These are phyloP conservation scores for Orientallactaga bullata DNA, from an alignment of 2,113 vertebrate species.

Conservation along the genomic window DNA sequence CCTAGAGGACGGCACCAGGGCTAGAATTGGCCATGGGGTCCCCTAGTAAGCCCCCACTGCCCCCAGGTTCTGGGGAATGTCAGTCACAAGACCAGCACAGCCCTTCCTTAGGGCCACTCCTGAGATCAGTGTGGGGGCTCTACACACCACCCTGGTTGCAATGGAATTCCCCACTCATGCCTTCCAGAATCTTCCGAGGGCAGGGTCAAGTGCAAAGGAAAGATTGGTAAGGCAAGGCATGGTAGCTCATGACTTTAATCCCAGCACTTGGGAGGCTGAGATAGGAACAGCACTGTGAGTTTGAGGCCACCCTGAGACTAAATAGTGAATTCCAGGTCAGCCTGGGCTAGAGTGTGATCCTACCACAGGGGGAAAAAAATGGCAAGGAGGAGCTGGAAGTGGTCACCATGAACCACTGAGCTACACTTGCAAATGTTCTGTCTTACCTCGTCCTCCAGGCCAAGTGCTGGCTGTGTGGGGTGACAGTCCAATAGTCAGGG, in stretches of 20 bases:
- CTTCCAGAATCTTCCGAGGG: background rate
- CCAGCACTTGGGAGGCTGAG: too few relatives aligned
- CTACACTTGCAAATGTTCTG: background rate
- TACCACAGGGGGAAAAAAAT: too few relatives aligned
- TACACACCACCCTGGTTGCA: background rate
- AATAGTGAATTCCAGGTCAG: too few relatives aligned
- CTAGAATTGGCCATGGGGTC: background rate
- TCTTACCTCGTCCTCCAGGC: background rate
- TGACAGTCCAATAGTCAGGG: background rate
- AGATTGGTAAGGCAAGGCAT: too few relatives aligned
- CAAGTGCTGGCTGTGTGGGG: too few relatives aligned
- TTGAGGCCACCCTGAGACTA: too few relatives aligned
- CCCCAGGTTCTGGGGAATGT: background rate
- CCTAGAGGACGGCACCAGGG: background rate
- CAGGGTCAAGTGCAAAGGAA: background rate
- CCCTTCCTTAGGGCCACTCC: background rate
- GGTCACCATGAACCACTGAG: background rate
- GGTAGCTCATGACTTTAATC: too few relatives aligned
- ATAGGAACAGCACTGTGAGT: too few relatives aligned
- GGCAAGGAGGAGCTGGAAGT: too few relatives aligned
- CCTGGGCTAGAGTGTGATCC: too few relatives aligned
- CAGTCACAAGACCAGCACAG: background rate
- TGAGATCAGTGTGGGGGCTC: background rate
- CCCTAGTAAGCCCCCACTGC: background rate
- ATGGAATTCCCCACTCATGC: background rate